phyloP scores from a whole-genome alignment of 2,888 invertebrate species.

The Drosophila atripex region DNA sequence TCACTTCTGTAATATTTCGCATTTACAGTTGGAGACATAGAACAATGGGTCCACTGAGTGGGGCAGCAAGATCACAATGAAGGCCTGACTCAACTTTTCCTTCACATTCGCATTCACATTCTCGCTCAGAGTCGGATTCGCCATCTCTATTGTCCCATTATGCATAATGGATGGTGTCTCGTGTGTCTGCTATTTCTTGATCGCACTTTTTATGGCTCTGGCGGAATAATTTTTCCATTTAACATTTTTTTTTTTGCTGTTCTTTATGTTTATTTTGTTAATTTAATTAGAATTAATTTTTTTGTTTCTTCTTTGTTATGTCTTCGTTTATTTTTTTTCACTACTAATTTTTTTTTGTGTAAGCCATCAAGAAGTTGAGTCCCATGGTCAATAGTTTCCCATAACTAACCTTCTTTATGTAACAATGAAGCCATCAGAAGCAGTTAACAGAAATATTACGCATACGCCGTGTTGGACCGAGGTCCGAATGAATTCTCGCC shows the following conservation, averaged over 20 bases:
- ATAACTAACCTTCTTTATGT: constrained; percentile 26
- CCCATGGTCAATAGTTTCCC: constrained; percentile 33
- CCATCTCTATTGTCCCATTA: constrained; percentile 24
- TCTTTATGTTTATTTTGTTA: constrained; percentile 55
- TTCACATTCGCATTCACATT: not conserved
- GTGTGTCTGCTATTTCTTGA: constrained; percentile 54
- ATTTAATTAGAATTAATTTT: constrained; percentile 68
- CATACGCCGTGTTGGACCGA: constrained; percentile 34
- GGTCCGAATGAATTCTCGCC: not conserved
- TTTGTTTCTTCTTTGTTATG: constrained; percentile 30
- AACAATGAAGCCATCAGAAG: constrained; percentile 19
- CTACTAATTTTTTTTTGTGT: not conserved
- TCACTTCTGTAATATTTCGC: constrained; percentile 55
- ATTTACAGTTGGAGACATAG: constrained; percentile 72
- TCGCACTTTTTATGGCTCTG: constrained; percentile 63
- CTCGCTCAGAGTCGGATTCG: not conserved
- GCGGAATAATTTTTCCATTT: constrained; percentile 63
- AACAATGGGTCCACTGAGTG: constrained; percentile 39
- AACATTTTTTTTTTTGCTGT: constrained; percentile 37
- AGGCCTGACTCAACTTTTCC: constrained; percentile 37
- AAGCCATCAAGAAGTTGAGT: constrained; percentile 25
- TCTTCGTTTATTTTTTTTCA: constrained; percentile 7
- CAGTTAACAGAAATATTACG: constrained; percentile 17
- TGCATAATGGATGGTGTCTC: constrained; percentile 46
- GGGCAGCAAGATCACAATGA: constrained; percentile 9